Percentiles rank a stretch among this genome's conserved stretches.
These are phyloP conservation scores for Tauraco erythrolophus DNA, from an alignment of 2,113 vertebrate genomes.

Conservation along the genomic window DNA sequence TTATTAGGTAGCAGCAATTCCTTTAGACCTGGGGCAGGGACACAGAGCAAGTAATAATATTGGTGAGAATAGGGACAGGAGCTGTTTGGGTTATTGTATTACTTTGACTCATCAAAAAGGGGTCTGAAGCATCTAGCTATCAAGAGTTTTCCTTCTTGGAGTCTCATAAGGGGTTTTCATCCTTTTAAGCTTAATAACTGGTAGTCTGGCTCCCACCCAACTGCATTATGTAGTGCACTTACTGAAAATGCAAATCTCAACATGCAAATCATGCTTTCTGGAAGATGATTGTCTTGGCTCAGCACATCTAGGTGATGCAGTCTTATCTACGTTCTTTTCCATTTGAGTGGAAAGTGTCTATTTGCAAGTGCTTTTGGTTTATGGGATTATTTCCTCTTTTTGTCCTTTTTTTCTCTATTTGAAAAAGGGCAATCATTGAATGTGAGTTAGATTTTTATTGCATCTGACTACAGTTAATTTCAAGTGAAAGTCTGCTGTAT, in stretches of 20 bases:
- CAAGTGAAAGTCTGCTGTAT: neutral
- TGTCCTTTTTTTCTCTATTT: neutral
- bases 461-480: neutral
- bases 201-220: constrained; percentile 25
- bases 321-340: neutral
- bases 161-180: constrained; percentile 25
- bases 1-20: neutral
- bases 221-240: constrained; percentile 42
- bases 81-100: neutral
- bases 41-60: neutral
- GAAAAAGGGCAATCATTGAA: neutral
- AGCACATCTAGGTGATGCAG: neutral
- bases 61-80: neutral
- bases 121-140: constrained; percentile 37
- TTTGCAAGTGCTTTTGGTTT: neutral
- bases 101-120: constrained; percentile 29
- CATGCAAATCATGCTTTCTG: constrained; percentile 39
- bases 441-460: constrained; percentile 23
- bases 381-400: neutral
- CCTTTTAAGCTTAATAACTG: constrained; percentile 39
- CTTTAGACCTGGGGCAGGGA: neutral
- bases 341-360: neutral
- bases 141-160: constrained; percentile 1
- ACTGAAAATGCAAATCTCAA: constrained; percentile 49
- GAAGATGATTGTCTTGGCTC: constrained; percentile 34